Evolutionary conservation across 2,113 vertebrate genomes (phyloP), one percentile per base, ranked within the genome.

Genomic region (Aplodontia rufa): DNA sequence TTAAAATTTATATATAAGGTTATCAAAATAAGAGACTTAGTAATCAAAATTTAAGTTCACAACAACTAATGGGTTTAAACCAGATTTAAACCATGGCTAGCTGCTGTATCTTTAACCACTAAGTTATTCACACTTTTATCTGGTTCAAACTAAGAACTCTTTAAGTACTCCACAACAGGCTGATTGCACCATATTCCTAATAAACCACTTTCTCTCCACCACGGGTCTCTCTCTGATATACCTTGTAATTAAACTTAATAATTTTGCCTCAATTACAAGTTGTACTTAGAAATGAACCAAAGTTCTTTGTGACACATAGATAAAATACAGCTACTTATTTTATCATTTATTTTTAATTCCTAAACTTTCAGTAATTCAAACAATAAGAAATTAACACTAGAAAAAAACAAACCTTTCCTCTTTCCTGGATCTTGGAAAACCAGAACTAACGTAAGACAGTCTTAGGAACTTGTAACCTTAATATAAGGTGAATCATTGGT

Each of bases 341-440:
- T 74, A 80, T 1, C 40, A 75, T 19, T 32, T 64, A 45, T 86
- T 92, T 71, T 42, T 30, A 17, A 17, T 37, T 87, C 74, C 40
- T 90, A 92, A 87, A 3, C 20, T 96, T 90, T 90, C 19, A 95
- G 60, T 93, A 93, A 85, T 93, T 95, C 53, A 95, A 95, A 82
- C n/a, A 92, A 96, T 24, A 37, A 37, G 87, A 83, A 72, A 93
- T 92, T 90, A 93, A 82, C 17, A 35, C 10, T 69, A 10, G 45
- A 51, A 51, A 88, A 95, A 95, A 91, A 51, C 37, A 86, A 68
- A 47, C 60, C 78, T 49, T 93, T 81, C 37, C 40, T 96, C 30
- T 87, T 68, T 90, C 26, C 16, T 87, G 40, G 82, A 88, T 87
- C 68, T 72, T 88, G 35, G 49, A 49, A 92, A 96, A 87, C n/a